Percentiles rank a stretch among this genome's conserved stretches.
These are phyloP conservation scores for Catagonus wagneri DNA, from an alignment of 2,113 vertebrate species.

Conservation along the genomic window DNA sequence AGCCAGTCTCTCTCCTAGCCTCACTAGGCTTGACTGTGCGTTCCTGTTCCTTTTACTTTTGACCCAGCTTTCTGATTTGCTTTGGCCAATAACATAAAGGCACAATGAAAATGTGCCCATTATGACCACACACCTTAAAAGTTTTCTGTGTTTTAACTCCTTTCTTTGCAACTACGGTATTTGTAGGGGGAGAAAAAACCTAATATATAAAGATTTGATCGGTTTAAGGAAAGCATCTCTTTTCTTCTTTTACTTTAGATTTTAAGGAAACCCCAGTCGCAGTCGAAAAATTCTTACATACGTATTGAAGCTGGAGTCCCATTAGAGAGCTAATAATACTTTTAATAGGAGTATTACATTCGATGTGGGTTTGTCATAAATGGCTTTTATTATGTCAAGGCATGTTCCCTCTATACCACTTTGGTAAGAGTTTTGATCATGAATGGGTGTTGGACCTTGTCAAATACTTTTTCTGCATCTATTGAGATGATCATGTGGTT, in stretches of 20 bases:
- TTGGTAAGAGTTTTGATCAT: no score
- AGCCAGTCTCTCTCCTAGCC: fast-evolving
- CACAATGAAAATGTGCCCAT: not conserved
- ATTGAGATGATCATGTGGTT: no score
- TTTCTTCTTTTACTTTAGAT: constrained; percentile 8
- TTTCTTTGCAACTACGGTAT: not conserved
- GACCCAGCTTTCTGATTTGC: not conserved
- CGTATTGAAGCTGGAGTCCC: not conserved
- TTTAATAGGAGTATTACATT: no score
- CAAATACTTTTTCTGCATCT: no score
- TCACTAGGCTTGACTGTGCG: not conserved
- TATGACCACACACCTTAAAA: not conserved
- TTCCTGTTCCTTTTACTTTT: not conserved
- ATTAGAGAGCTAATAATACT: constrained; percentile 61
- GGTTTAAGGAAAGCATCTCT: not conserved
- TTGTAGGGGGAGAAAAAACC: not conserved
- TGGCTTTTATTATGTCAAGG: no score
- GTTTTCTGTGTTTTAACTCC: fast-evolving
- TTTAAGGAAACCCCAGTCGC: constrained; percentile 35
- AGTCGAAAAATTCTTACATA: not conserved
- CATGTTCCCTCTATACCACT: no score
- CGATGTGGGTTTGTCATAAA: no score
- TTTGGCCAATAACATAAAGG: not conserved
- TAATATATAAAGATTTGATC: not conserved
- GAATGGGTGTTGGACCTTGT: no score